phyloP scores from a whole-genome alignment of 2,797 vertebrate genomes.

The Alca torda region DNA sequence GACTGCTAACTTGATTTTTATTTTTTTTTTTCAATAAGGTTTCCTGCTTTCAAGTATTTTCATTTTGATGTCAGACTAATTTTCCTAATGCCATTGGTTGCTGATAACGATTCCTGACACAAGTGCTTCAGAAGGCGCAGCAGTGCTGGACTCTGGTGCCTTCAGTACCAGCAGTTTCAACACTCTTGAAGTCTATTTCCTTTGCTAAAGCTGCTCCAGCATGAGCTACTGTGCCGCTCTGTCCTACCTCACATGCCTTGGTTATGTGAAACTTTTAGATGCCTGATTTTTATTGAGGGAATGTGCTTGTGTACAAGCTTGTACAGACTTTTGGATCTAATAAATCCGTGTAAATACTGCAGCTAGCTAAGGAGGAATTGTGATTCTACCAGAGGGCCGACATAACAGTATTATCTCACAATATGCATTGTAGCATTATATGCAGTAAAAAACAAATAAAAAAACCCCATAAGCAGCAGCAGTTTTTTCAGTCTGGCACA shows the following conservation, averaged over 20 bases:
- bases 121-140: background rate
- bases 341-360: background rate
- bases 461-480: background rate
- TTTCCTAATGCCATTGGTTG: background rate
- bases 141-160: background rate
- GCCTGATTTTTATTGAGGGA: background rate
- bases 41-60: background rate
- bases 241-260: fast-evolving
- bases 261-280: background rate
- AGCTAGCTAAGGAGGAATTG: background rate
- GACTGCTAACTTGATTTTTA: background rate
- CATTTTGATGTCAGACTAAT: background rate
- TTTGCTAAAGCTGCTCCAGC: background rate
- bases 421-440: background rate
- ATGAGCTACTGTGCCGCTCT: background rate
- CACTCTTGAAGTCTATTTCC: background rate
- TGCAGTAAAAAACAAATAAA: background rate
- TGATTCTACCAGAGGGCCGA: background rate
- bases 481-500: background rate
- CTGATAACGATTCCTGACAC: background rate
- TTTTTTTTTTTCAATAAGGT: background rate
- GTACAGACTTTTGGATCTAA: background rate
- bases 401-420: background rate
- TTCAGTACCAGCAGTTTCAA: background rate
- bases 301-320: background rate